Evolutionary conservation across 1,140 invertebrate genomes (phyloP).

Genomic region (Temnothorax curvispinosus): DNA sequence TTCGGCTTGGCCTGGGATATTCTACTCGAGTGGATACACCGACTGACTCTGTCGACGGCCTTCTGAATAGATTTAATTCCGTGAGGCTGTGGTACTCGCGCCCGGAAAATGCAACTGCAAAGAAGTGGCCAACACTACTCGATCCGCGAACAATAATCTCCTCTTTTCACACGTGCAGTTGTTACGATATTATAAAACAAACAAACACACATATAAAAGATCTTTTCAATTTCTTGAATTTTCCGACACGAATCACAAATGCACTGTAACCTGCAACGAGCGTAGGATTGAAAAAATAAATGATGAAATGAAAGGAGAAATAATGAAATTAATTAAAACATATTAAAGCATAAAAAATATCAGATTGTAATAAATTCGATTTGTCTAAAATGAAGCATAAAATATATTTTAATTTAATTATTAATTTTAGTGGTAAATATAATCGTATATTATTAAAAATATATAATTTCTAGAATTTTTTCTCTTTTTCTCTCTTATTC

Average conservation of each 20-base stretch:
- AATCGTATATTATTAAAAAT: not conserved
- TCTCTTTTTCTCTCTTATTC: not conserved
- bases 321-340: constrained; percentile 21
- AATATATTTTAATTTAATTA: not conserved
- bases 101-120: constrained; percentile 11
- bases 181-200: not conserved
- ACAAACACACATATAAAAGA: too few species aligned
- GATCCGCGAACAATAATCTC: not conserved
- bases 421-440: not conserved
- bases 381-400: not conserved
- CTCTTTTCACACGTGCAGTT: not conserved
- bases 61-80: constrained; percentile 27
- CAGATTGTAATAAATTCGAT: not conserved
- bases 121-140: not conserved
- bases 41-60: not conserved
- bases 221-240: not conserved
- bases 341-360: not conserved
- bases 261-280: not conserved
- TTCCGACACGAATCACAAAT: not conserved
- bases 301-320: not conserved
- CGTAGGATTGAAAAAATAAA: not conserved
- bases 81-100: constrained; percentile 9
- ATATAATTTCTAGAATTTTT: not conserved
- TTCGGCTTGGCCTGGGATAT: constrained; percentile 65
- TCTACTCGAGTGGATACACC: constrained; percentile 65